Conservation (phyloP, 2,888 invertebrate species). For the Pharmacophagus antenor region DNA sequence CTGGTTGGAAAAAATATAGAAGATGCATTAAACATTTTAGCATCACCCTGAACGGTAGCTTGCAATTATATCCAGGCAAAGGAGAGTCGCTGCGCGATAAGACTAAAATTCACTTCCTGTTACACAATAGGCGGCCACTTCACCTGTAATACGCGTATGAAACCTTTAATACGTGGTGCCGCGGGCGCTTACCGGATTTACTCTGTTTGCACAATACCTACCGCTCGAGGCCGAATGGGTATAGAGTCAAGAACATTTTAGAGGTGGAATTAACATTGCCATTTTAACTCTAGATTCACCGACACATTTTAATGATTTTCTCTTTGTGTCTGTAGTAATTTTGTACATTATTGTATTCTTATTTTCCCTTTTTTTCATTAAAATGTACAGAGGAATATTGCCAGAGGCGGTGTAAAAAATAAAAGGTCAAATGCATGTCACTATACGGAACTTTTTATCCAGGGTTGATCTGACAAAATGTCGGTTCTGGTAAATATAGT, state of each 20-base stretch:
- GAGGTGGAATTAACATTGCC: no score
- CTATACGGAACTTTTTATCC: no score
- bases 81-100: slow-evolving; percentile 29
- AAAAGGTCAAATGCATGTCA: no score
- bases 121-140: slow-evolving; percentile 38
- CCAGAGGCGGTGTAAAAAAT: no score
- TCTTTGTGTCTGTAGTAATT: no score
- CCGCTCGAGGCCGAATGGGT: slow-evolving; percentile 44
- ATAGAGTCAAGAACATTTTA: slow-evolving; percentile 38
- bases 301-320: no score
- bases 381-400: no score
- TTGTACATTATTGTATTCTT: no score
- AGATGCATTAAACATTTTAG: slow-evolving; percentile 17
- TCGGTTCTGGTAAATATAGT: no score
- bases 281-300: no score
- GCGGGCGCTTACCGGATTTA: slow-evolving; percentile 69
- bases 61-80: slow-evolving; percentile 27
- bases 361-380: no score
- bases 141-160: slow-evolving; percentile 44
- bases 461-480: no score
- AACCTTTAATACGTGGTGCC: slow-evolving; percentile 42
- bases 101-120: slow-evolving; percentile 41
- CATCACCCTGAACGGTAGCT: slow-evolving; percentile 7
- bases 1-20: not conserved
- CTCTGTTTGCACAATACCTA: slow-evolving; percentile 71